Percentiles rank a stretch among this genome's conserved stretches.
Evolutionary conservation across 2,113 vertebrate genomes (phyloP).

Genomic region (Burhinus oedicnemus): DNA sequence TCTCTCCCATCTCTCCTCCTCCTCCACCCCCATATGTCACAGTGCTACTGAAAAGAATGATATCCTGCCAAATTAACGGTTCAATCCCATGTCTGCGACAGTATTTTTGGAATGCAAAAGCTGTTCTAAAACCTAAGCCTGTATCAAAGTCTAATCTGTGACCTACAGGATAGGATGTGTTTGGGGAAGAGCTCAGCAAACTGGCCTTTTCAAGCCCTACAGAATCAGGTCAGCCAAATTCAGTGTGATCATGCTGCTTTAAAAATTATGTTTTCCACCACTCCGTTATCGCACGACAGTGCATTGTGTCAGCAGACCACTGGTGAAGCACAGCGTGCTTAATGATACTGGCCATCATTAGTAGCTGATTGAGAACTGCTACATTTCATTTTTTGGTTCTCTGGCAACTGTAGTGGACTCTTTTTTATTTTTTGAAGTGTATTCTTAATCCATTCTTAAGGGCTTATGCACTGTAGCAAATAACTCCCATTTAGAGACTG

Average conservation of each 20-base stretch:
- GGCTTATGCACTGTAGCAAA: not conserved
- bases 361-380: not conserved
- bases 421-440: not conserved
- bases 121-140: not conserved
- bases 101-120: not conserved
- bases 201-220: not conserved
- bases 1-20: not conserved
- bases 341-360: not conserved
- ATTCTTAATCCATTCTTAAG: not conserved
- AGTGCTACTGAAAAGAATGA: not conserved
- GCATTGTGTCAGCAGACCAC: not conserved
- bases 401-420: not conserved
- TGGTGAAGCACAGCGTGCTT: not conserved
- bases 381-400: not conserved
- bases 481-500: not conserved
- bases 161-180: not conserved
- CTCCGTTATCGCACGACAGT: fast-evolving
- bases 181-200: not conserved
- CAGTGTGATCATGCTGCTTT: not conserved
- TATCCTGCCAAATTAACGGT: not conserved
- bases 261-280: not conserved
- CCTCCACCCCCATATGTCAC: not conserved
- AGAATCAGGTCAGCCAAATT: not conserved
- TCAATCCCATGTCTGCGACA: not conserved
- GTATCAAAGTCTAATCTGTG: not conserved